Evolutionary conservation across 2,888 invertebrate species (phyloP), one percentile per base, ranked within the genome.

Genomic region (Acanthosoma haemorrhoidale): DNA sequence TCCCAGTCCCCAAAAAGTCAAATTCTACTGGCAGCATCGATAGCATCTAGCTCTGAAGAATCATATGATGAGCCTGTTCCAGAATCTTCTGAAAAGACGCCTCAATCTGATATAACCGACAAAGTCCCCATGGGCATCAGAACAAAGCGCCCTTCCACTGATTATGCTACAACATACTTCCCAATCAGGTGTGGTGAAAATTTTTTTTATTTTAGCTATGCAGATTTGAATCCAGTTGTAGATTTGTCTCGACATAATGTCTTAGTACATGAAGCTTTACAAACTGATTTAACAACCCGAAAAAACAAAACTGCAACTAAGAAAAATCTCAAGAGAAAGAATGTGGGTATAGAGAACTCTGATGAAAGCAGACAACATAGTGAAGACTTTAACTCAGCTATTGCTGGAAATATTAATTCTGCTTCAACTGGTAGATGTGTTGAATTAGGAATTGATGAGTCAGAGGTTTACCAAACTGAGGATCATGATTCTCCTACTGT

Each of bases 181-280:
- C 64, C 38, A 15, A 39, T 64, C 1, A 41, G 31, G 2, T 38
- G 31, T 36, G 64, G 64, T 16, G 64, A 64, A 21, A 64, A 64
- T 25, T 29, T 25, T 25, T 41, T 36, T 41, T 64, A 64, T 41
- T 41, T 64, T 25, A 64, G 64, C 16, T 64, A 64, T 64, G 64
- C 64, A 31, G 64, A 64, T 25, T 31, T 64, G 25, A 64, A 64
- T 41, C 64, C 64, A 41, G 6, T 31, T 13, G 64, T 41, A 9
- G 64, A 64, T 31, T 21, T 64, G 6, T 39, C 64, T n/a, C 18
- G 29, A 21, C 11, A 64, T 29, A 64, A 64, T 64, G 2, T 29
- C n/a, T 29, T 51, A n/a, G 21, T 11, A 6, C 2, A 51, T 25
- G 25, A 51, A 43, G 9, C 4, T 32, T n/a, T n/a, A n/a, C n/a